These are phyloP conservation scores for Alexandromys fortis DNA, from an alignment of 2,113 vertebrate species.

Conservation along the genomic window DNA sequence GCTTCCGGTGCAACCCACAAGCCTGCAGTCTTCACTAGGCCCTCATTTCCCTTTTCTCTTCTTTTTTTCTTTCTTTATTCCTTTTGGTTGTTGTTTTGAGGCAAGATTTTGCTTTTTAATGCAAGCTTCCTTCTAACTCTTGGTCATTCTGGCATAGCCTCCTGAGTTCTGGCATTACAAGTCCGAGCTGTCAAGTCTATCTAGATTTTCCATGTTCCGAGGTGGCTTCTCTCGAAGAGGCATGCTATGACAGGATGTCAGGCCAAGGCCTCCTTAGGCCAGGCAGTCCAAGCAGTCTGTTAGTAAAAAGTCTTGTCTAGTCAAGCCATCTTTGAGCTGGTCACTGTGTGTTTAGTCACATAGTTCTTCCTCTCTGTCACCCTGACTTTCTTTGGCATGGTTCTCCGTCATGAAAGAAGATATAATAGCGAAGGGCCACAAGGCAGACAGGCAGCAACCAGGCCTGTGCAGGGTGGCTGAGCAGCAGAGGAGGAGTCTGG, in stretches of 20 bases:
- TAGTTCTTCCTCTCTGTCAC: background rate
- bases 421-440: background rate
- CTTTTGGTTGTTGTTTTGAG: background rate
- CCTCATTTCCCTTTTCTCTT: background rate
- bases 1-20: background rate
- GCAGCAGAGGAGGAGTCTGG: slow-evolving; percentile 49
- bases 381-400: slow-evolving; percentile 1
- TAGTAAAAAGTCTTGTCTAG: background rate
- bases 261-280: background rate
- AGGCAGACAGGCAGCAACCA: background rate
- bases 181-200: background rate
- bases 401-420: background rate
- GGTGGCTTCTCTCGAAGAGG: background rate
- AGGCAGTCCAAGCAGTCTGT: background rate
- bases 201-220: background rate
- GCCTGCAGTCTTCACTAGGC: background rate
- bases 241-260: background rate
- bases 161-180: background rate
- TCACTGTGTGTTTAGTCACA: background rate
- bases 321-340: background rate
- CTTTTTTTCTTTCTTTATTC: background rate
- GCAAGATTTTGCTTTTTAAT: background rate
- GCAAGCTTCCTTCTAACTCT: background rate
- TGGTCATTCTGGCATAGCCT: background rate
- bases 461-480: background rate